Conservation (phyloP, 1,140 invertebrate genomes). For the Formica exsecta region DNA sequence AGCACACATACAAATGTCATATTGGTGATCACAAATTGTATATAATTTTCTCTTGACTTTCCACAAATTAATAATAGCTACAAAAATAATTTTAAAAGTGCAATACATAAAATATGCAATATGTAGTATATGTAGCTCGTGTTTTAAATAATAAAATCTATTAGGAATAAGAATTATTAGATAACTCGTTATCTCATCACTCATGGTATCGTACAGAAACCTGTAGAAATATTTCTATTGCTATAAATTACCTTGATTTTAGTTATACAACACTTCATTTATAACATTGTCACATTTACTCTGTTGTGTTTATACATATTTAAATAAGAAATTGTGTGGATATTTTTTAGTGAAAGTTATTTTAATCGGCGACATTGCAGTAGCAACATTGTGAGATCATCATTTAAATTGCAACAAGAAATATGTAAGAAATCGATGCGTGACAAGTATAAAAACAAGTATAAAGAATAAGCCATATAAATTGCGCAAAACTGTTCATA, state of each 20-base stretch:
- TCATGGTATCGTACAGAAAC: not conserved
- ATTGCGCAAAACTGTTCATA: not conserved
- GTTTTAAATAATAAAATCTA: not conserved
- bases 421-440: not conserved
- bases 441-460: not conserved
- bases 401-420: not conserved
- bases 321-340: not conserved
- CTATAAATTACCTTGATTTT: constrained; percentile 9
- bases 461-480: not conserved
- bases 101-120: not conserved
- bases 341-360: constrained; percentile 1
- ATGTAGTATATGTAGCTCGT: not conserved
- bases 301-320: not conserved
- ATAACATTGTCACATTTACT: not conserved
- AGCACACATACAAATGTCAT: not conserved
- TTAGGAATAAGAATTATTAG: not conserved
- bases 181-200: not conserved
- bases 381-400: not conserved
- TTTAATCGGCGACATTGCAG: not conserved
- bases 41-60: not conserved
- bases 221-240: not conserved
- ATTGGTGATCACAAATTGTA: not conserved
- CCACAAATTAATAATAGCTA: not conserved
- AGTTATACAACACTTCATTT: not conserved
- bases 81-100: not conserved